Base-by-base conservation (phyloP, 2,888 invertebrate species). In the Oegoconia quadripuncta region DNA sequence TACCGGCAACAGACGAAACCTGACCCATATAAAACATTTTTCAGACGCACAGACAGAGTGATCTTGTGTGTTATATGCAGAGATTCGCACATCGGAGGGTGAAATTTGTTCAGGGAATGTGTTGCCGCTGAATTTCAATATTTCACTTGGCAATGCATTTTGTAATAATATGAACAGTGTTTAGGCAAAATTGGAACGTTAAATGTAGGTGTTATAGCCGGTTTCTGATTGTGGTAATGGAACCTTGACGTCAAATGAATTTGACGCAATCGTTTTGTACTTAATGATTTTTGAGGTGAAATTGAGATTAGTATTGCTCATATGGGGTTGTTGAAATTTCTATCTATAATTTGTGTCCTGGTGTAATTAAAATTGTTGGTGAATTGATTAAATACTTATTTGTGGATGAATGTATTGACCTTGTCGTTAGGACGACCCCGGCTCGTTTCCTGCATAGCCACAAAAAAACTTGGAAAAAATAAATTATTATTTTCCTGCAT, bases 111-210 rank as follows among this genome's bases (percentile, higher is more conserved):
- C 50, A 47, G 46, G 48, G 42, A 50, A 52, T 55, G 64, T 56
- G 58, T 58, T 61, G 47, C 53, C 59, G 54, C 53, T 53, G 62
- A 62, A 69, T 74, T 74, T 68, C 69, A 70, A 74, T 74, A 73
- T 74, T 71, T 74, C 68, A 71, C 62, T 54, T 52, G 41, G 50
- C 50, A 58, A 59, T 70, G 66, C 70, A 62, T 61, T 58, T 60
- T 55, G 59, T 56, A 55, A 37, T 46, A 46, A 55, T 52, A 50
- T 50, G 52, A 30, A 16, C 15, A n/a, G 15, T 9, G 28, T 11
- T 12, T 44, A 39, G 47, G 41, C 39, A 34, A 52, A 50, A 48
- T 42, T 44, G 36, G 25, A 37, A n/a, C n/a, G 45, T 37, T 29
- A 44, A 36, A 41, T 36, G 26, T 34, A 16, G 14, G 40, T 27